Conservation (phyloP, 2,888 invertebrate species). For the Polydrusus pterygomalis region DNA sequence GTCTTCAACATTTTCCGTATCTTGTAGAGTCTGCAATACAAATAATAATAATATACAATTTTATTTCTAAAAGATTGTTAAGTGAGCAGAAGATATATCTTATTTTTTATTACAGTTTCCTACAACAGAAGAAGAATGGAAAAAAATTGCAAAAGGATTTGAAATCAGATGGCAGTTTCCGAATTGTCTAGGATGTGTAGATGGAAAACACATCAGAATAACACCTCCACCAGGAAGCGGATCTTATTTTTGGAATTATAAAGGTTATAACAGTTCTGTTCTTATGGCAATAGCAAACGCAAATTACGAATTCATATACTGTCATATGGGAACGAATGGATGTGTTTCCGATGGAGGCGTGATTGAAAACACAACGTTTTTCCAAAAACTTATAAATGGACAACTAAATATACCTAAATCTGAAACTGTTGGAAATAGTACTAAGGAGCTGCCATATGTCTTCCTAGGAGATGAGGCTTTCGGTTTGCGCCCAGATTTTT, state of each 20-base stretch:
- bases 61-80: conserved; percentile 7
- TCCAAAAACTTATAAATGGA: conserved; percentile 19
- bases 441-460: conserved; percentile 40
- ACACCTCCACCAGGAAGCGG: conserved; percentile 15
- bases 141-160: conserved; percentile 22
- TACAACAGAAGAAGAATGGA: conserved; percentile 22
- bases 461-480: conserved; percentile 55
- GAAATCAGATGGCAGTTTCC: conserved; percentile 29
- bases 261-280: conserved; percentile 25
- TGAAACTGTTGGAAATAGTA: conserved; percentile 18
- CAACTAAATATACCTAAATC: conserved; percentile 18
- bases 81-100: not conserved
- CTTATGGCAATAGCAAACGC: conserved; percentile 29
- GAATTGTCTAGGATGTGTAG: conserved; percentile 25
- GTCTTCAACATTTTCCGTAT: conserved; percentile 3
- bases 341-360: conserved; percentile 29
- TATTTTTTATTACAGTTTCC: too few relatives aligned
- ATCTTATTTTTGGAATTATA: conserved; percentile 30
- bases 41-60: not conserved
- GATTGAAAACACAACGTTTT: conserved; percentile 23
- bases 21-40: not conserved
- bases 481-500: conserved; percentile 43
- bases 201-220: conserved; percentile 22
- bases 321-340: conserved; percentile 29
- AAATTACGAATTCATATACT: conserved; percentile 31